Conservation (phyloP, 2,797 vertebrate species). For the Onychomys leucogaster region DNA sequence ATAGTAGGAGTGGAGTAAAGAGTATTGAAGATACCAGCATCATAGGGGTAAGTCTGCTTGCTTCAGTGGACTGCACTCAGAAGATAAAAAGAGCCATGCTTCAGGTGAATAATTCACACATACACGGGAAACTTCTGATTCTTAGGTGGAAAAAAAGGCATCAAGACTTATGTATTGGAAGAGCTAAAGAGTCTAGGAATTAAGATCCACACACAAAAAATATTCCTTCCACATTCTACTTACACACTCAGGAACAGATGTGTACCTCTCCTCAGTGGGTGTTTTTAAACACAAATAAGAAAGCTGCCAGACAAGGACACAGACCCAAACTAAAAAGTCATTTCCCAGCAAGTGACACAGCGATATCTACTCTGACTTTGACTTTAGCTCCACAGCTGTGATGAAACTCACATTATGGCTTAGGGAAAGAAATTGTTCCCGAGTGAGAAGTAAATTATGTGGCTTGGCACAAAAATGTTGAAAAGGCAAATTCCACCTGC, state of each 20-base stretch:
- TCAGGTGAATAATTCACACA: conserved; percentile 47
- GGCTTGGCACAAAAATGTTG: conserved; percentile 62
- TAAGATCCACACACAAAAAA: background rate
- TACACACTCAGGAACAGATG: conserved; percentile 61
- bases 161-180: conserved; percentile 22
- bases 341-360: conserved; percentile 58
- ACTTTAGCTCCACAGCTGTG: conserved; percentile 71
- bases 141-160: conserved; percentile 29
- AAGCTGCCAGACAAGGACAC: conserved; percentile 72
- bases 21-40: background rate
- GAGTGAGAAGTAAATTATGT: conserved; percentile 67
- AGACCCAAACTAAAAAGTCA: conserved; percentile 63
- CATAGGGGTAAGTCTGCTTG: background rate
- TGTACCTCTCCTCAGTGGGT: background rate
- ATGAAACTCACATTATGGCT: conserved; percentile 49
- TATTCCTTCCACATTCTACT: background rate
- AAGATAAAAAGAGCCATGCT: background rate
- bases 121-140: conserved; percentile 50
- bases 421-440: conserved; percentile 71
- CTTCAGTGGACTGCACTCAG: background rate
- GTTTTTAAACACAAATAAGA: conserved; percentile 61
- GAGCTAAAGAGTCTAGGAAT: conserved; percentile 18
- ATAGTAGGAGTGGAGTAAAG: background rate
- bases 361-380: conserved; percentile 66
- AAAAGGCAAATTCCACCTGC: conserved; percentile 77